Evolutionary conservation across 2,113 vertebrate species (phyloP).

Genomic region (Isurus oxyrinchus): DNA sequence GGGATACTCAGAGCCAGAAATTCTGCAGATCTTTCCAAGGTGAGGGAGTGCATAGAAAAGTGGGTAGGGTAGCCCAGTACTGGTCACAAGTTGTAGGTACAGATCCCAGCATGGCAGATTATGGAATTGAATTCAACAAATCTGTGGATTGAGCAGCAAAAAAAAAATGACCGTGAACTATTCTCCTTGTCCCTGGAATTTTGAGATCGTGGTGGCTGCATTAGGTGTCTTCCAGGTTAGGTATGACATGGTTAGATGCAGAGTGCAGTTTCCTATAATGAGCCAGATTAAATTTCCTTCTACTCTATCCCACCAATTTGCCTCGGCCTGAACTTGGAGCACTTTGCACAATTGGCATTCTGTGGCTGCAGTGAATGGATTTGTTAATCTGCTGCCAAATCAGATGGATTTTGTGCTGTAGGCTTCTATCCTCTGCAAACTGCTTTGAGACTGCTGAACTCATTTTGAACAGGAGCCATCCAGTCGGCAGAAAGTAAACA

Average conservation of each 20-base stretch:
- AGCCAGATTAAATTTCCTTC: conserved; percentile 16
- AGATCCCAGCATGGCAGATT: background rate
- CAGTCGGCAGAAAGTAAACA: background rate
- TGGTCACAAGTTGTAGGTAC: background rate
- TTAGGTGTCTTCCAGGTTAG: background rate
- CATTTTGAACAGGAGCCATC: background rate
- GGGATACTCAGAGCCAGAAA: background rate
- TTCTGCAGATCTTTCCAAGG: background rate
- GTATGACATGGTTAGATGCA: background rate
- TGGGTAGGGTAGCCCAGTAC: background rate
- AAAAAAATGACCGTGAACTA: background rate
- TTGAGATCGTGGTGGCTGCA: background rate
- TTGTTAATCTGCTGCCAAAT: conserved; percentile 25
- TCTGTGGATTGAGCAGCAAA: background rate
- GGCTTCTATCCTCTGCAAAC: background rate
- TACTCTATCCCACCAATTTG: background rate
- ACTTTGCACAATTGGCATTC: background rate
- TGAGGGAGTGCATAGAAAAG: background rate
- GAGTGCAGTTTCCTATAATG: background rate
- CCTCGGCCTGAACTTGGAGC: background rate
- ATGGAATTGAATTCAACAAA: background rate
- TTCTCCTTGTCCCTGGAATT: background rate
- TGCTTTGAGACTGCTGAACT: background rate
- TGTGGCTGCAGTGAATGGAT: background rate
- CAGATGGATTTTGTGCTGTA: conserved; percentile 8